These are phyloP conservation scores for Acanthosepion lycidas DNA, from an alignment of 2,888 invertebrate genomes.

Conservation along the genomic window DNA sequence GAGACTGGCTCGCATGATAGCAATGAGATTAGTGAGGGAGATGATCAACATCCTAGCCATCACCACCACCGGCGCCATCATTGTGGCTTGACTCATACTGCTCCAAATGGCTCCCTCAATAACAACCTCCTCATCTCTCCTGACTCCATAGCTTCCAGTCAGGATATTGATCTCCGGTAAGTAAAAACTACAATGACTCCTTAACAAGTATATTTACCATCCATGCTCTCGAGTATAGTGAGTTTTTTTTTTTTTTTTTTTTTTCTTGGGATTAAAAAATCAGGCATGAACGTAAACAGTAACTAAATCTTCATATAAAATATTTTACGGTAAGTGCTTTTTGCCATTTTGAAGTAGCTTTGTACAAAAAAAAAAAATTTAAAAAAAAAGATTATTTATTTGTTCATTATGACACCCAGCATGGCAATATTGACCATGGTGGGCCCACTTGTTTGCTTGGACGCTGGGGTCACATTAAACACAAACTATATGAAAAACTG, in stretches of 20 bases:
- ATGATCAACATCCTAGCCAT: background rate
- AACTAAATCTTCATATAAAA: no score
- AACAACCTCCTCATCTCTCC: conserved; percentile 9
- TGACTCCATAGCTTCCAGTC: background rate
- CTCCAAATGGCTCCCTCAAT: background rate
- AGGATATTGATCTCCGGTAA: conserved; percentile 42
- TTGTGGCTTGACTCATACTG: background rate
- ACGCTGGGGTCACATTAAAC: no score
- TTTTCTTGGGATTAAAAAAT: background rate
- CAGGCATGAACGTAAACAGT: no score
- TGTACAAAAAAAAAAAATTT: no score
- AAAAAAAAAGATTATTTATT: no score
- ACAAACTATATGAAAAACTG: no score
- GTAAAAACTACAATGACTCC: background rate
- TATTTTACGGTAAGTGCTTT: no score
- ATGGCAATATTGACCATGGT: no score
- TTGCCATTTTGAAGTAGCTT: no score
- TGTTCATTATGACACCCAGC: no score
- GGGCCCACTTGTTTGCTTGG: no score
- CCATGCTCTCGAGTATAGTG: background rate
- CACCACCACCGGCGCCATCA: background rate
- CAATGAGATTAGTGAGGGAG: conserved; percentile 39
- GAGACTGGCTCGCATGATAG: conserved; percentile 45
- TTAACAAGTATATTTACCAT: no score
- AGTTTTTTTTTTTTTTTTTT: background rate